phyloP scores from a whole-genome alignment of 2,113 vertebrate genomes.

The Pteruthius melanotis region DNA sequence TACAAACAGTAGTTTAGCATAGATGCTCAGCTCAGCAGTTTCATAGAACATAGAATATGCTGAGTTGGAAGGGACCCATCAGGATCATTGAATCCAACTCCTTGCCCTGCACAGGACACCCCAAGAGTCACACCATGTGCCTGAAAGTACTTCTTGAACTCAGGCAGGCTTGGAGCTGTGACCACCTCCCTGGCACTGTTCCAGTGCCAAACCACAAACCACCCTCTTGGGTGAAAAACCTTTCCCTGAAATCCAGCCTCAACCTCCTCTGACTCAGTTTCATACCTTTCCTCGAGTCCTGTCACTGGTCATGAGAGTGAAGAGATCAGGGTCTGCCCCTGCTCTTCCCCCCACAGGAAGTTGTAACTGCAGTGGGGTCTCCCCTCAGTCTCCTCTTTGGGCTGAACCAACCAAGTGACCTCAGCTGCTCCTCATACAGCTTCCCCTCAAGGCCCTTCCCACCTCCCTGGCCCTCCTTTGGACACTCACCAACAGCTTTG shows the following conservation, averaged over 20 bases:
- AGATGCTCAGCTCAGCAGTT: background rate
- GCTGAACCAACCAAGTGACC: too few relatives aligned
- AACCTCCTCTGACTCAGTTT: too few relatives aligned
- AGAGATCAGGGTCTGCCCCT: too few relatives aligned
- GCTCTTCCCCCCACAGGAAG: too few relatives aligned
- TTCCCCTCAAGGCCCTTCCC: too few relatives aligned
- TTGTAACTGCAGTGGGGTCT: too few relatives aligned
- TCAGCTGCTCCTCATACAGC: too few relatives aligned
- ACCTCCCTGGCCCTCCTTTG: too few relatives aligned
- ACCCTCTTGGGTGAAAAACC: background rate
- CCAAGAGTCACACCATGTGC: background rate
- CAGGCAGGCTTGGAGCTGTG: background rate
- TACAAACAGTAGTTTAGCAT: slow-evolving; percentile 18
- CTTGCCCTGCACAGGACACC: background rate
- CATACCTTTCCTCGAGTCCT: too few relatives aligned
- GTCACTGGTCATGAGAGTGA: too few relatives aligned
- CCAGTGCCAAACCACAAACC: accelerated
- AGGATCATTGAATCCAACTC: background rate
- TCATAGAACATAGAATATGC: background rate
- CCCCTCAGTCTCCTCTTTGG: too few relatives aligned
- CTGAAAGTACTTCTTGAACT: background rate
- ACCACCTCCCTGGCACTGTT: background rate
- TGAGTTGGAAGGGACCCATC: background rate
- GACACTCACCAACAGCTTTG: background rate
- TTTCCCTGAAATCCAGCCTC: accelerated